Evolutionary conservation across 2,797 vertebrate species (phyloP), one percentile per base, ranked within the genome.

Genomic region (Holocentrus rufus): DNA sequence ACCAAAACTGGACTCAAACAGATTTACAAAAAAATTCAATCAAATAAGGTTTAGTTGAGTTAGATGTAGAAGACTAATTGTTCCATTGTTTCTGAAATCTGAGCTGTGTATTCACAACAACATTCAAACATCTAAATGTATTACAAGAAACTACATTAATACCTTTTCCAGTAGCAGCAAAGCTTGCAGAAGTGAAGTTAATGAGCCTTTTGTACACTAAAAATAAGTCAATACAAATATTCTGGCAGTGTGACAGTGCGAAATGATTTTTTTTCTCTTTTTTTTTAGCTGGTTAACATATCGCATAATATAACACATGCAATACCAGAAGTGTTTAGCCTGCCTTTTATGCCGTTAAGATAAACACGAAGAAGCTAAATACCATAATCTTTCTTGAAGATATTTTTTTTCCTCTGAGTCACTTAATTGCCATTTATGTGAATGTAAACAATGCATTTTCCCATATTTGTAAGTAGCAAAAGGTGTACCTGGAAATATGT

Each of bases 391-490:
- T 68, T 85, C 73, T 85, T 61, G 52, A 84, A 70, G 39, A 84
- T 67, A 57, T 63, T 55, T 42, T 31, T 88, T 85, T 80, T 87
- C 88, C 89, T 88, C 86, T 87, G 86, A 92, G 90, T 89, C 92
- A 82, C 80, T 91, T 82, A 87, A 90, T 87, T 88, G 80, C 87
- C 84, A 89, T 93, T 85, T 86, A 87, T 90, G 89, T 88, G 78
- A 83, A 92, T 92, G 91, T 93, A 92, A 93, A 93, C 91, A 87
- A 91, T 88, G 87, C 75, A 75, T 88, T 89, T 83, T 89, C 84
- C 88, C 86, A 88, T 87, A 87, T 87, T 85, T 80, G 75, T 81
- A 90, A 89, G 84, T 90, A 90, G 88, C 81, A 88, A 88, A 92
- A 89, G 53, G 80, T 92, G 83, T 90, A 92, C 90, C 88, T 87